Conservation (phyloP, 2,113 vertebrate genomes). For the Saccopteryx bilineata region DNA sequence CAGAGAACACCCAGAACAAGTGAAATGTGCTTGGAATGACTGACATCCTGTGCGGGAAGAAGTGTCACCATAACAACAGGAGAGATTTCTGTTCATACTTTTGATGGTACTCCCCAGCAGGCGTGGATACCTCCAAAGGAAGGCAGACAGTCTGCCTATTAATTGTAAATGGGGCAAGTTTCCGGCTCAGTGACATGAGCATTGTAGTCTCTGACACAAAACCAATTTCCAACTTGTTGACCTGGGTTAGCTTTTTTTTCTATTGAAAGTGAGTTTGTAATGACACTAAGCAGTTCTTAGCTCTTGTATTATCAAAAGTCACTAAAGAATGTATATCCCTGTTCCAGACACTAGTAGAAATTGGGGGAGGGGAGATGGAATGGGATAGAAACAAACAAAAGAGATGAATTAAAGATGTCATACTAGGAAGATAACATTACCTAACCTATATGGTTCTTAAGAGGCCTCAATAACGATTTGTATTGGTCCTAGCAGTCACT, state of each 20-base stretch:
- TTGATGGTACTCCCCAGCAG: conserved; percentile 34
- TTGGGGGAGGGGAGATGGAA: neutral
- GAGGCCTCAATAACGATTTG: neutral
- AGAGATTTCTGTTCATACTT: conserved; percentile 73
- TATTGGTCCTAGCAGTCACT: neutral
- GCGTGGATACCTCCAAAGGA: conserved; percentile 42
- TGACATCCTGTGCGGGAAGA: conserved; percentile 77
- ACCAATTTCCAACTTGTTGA: neutral
- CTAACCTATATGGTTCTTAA: neutral
- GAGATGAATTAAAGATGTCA: neutral
- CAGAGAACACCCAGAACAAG: conserved; percentile 69
- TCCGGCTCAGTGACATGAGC: neutral
- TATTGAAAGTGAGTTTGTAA: neutral
- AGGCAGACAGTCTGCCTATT: neutral
- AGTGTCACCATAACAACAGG: conserved; percentile 73
- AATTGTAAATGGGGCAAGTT: neutral
- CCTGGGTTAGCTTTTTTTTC: neutral
- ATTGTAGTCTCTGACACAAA: neutral
- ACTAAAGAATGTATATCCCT: neutral
- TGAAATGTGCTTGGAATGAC: conserved; percentile 64
- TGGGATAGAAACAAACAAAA: neutral
- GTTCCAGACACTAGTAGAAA: neutral
- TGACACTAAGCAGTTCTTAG: neutral
- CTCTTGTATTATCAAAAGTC: neutral
- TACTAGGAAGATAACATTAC: neutral